phyloP scores from a whole-genome alignment of 1,140 invertebrate genomes.

The Zaprionus nigranus region DNA sequence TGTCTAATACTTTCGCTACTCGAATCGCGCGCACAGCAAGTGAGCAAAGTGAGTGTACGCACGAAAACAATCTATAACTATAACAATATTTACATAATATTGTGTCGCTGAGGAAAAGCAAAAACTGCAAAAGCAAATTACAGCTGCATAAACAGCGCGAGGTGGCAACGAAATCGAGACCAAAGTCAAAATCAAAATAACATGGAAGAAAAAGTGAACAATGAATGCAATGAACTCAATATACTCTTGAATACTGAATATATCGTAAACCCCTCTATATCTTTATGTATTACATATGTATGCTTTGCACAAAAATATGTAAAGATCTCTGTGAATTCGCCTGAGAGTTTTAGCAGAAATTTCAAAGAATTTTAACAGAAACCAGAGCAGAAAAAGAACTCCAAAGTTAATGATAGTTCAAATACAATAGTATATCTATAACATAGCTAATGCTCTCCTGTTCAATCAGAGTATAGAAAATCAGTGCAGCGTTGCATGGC shows the following conservation, averaged over 20 bases:
- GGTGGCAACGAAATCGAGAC: constrained; percentile 49
- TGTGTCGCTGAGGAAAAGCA: constrained; percentile 38
- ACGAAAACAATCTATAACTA: constrained; percentile 48
- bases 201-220: neutral
- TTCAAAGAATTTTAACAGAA: too few relatives aligned
- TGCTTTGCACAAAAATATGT: too few relatives aligned
- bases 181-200: constrained; percentile 40
- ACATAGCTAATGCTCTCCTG: constrained; percentile 23
- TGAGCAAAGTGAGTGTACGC: constrained; percentile 38
- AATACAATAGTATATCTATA: neutral
- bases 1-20: constrained; percentile 29
- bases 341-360: too few relatives aligned
- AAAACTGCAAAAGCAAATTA: constrained; percentile 51
- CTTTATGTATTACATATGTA: too few relatives aligned
- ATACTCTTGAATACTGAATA: constrained; percentile 8
- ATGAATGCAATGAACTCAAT: constrained; percentile 5
- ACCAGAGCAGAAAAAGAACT: too few relatives aligned
- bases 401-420: neutral
- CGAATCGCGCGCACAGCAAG: constrained; percentile 3
- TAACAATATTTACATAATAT: constrained; percentile 47
- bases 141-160: constrained; percentile 15
- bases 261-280: too few relatives aligned
- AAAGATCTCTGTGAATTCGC: too few relatives aligned
- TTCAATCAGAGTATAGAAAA: constrained; percentile 19
- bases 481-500: constrained; percentile 68